Evolutionary conservation across 2,113 vertebrate genomes (phyloP).

Genomic region (Lepus timidus): DNA sequence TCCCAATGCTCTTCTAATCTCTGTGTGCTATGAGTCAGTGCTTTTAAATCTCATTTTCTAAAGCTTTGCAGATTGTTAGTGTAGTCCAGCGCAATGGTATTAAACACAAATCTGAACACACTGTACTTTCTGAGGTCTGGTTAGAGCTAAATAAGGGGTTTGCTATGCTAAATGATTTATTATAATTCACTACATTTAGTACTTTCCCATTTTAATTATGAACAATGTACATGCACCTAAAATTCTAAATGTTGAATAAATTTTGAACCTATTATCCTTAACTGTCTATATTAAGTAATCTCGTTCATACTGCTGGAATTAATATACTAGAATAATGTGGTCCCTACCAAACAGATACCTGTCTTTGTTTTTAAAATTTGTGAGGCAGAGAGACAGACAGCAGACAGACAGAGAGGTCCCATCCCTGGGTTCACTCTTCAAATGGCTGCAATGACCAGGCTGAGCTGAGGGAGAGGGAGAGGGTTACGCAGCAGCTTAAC

Average conservation of each 20-base stretch:
- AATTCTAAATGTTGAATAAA: conserved; percentile 21
- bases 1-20: conserved; percentile 61
- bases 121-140: conserved; percentile 8
- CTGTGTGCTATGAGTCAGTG: conserved; percentile 45
- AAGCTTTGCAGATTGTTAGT: conserved; percentile 53
- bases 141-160: conserved; percentile 62
- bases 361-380: neutral
- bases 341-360: neutral
- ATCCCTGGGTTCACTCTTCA: no score
- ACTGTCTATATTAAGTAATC: conserved; percentile 16
- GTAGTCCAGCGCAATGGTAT: conserved; percentile 42
- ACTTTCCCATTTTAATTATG: conserved; percentile 48
- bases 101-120: conserved; percentile 59
- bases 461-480: no score
- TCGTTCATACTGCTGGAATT: conserved; percentile 48
- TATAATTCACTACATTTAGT: conserved; percentile 59
- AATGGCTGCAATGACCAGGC: no score
- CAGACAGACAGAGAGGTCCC: no score
- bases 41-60: conserved; percentile 72
- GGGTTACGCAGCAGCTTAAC: no score
- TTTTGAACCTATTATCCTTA: conserved; percentile 49
- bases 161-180: conserved; percentile 46
- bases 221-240: conserved; percentile 25
- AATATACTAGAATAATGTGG: conserved; percentile 24
- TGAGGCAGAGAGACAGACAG: no score